Base-by-base conservation (phyloP, 1,140 invertebrate genomes). In the Goniozus legneri region DNA sequence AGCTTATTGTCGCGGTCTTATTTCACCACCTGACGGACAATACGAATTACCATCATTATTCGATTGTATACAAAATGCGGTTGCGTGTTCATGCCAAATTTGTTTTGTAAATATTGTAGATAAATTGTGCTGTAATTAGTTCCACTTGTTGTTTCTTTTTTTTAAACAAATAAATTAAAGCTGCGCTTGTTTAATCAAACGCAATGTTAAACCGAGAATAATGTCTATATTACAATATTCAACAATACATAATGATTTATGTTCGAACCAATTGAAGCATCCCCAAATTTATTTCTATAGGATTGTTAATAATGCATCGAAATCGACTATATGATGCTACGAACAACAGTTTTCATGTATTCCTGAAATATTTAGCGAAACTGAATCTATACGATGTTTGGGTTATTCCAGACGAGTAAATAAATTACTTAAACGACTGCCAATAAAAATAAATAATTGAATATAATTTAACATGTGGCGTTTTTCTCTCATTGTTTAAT, bases 61-160 rank as follows among this genome's bases (percentile, higher is more conserved):
- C 36, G 44, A 47, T 37, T 51, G n/a, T 7, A 27, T 27, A 27
- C 24, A 12, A 27, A 27, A 27, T 12, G 24, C 24, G 24, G n/a
- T 27, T 27, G 24, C 12, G 34, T 18, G 34, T 18, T 15, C 19
- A 16, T 39, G 12, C 3, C n/a, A 7, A 10, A 39, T 39, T 20
- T n/a, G 18, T 22, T 39, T 20, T 60, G 57, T 60, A 60, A 60
- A 60, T 60, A 60, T 52, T 60, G 57, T 60, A 60, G 57, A 58
- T 60, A 60, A 30, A 44, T 60, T 60, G 44, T 54, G 56, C 57
- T 58, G 52, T 60, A 52, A 58, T 58, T 36, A 49, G 42, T 49
- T 34, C 24, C 37, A 39, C 52, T 58, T 47, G 51, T 58, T 40
- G 51, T 58, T 35, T 50, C n/a, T n/a, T n/a, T 50, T 24, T 27